Evolutionary conservation across 1,140 invertebrate genomes (phyloP), one percentile per base, ranked within the genome.

Genomic region (Saccostrea glomerata): DNA sequence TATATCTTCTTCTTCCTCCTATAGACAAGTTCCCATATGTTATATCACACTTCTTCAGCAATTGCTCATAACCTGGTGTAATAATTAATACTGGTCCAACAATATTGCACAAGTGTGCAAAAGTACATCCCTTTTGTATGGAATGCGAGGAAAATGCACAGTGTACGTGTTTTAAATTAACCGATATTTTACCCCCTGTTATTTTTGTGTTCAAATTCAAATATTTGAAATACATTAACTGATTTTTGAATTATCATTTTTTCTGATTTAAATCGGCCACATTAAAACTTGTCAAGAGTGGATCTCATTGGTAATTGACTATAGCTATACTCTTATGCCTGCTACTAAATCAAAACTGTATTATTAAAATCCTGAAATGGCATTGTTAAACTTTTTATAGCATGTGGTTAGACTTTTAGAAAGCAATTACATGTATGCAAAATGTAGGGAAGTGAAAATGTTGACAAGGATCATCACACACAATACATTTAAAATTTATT

Each of bases 391-490:
- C 13, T 77, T 77, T 77, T 77, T 30, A 77, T 77, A 77, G 23
- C 13, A 15, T 15, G 25, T 30, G 70, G 70, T 77, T 77, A 40
- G 30, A 77, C 23, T 77, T 23, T 25, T 77, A 36, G 25, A 77
- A 77, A 77, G 70, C 70, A 77, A 77, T 77, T 77, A 77, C 70
- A 30, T 77, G 70, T 77, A 30, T 77, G 23, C 70, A 77, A 30
- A 77, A 36, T 77, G 70, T 15, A 77, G 25, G 13, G 13, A 77
- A 77, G 70, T 25, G 30, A 77, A 25, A 23, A 77, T 13, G 2
- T 15, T 77, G 12, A 77, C 70, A 77, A 77, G 70, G 70, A 12
- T 36, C 23, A 47, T 47, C 36, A 30, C 25, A 77, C 70, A 77
- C 70, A 77, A 77, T 77, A 77, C 30, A 15, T 77, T 77, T 77